Conservation (phyloP, 2,113 vertebrate species). For the Cephalopholis sonnerati region DNA sequence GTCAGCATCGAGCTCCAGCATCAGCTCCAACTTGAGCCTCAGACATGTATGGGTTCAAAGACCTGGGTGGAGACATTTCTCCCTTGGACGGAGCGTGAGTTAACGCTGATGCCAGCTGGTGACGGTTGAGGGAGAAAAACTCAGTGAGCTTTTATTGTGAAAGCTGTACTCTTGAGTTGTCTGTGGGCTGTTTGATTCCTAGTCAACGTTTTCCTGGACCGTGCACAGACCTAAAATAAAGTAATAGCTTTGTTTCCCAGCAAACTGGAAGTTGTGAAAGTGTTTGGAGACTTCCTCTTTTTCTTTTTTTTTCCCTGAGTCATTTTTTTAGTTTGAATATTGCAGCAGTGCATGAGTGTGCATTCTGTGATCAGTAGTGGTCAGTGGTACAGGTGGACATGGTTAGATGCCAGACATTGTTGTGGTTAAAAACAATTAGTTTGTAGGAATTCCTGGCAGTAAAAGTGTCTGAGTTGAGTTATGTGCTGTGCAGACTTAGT, state of each 20-base stretch:
- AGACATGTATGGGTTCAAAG: slow-evolving; percentile 35
- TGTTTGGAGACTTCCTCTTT: background rate
- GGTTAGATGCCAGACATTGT: slow-evolving; percentile 28
- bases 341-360: background rate
- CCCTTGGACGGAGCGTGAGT: slow-evolving; percentile 42
- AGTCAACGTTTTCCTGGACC: slow-evolving; percentile 48
- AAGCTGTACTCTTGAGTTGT: slow-evolving; percentile 39
- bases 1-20: slow-evolving; percentile 32
- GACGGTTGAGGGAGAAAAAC: slow-evolving; percentile 49
- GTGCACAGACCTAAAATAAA: slow-evolving; percentile 28
- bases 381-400: slow-evolving; percentile 30
- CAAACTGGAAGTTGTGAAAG: slow-evolving; percentile 42
- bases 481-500: slow-evolving; percentile 47
- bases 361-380: background rate
- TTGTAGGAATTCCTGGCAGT: slow-evolving; percentile 69
- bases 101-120: slow-evolving; percentile 62
- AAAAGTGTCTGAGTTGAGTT: slow-evolving; percentile 69
- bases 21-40: slow-evolving; percentile 42
- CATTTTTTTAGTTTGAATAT: background rate
- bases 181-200: slow-evolving; percentile 29
- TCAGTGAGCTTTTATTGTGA: slow-evolving; percentile 21
- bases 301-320: background rate
- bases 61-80: slow-evolving; percentile 52
- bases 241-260: slow-evolving; percentile 45
- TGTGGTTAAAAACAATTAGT: slow-evolving; percentile 44